Percentiles rank a stretch among this genome's conserved stretches.
phyloP scores from a whole-genome alignment of 1,140 invertebrate genomes.

The Eulimnadia texana region DNA sequence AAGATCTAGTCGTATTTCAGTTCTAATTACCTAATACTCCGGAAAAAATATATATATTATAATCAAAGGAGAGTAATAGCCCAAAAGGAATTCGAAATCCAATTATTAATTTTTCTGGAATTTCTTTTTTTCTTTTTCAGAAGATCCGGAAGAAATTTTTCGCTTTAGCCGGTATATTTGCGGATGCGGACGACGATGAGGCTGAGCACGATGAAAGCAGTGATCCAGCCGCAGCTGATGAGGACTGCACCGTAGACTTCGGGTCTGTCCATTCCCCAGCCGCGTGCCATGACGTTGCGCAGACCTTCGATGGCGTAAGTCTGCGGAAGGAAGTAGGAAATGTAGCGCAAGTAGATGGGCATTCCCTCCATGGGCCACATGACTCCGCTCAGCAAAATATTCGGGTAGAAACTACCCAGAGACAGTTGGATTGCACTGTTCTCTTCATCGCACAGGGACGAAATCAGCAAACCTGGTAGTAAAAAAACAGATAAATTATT shows the following conservation, averaged over 20 bases:
- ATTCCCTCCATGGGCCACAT: slow-evolving; percentile 92
- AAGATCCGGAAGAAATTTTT: slow-evolving; percentile 3
- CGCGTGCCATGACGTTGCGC: slow-evolving; percentile 72
- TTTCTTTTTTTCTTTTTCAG: too few species aligned
- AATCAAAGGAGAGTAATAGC: too few species aligned
- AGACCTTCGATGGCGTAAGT: slow-evolving; percentile 82
- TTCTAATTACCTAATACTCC: too few species aligned
- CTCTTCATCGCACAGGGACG: slow-evolving; percentile 73
- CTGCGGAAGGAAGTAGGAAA: slow-evolving; percentile 70
- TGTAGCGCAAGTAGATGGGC: slow-evolving; percentile 63
- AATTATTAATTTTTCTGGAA: too few species aligned
- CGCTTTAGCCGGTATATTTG: slow-evolving; percentile 18
- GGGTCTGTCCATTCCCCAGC: slow-evolving; percentile 64
- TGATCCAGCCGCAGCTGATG: slow-evolving; percentile 71
- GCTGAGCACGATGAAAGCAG: slow-evolving; percentile 67
- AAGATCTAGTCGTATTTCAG: too few species aligned
- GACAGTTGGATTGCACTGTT: slow-evolving; percentile 82
- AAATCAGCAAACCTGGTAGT: slow-evolving; percentile 64
- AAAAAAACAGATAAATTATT: too few species aligned
- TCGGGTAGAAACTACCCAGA: slow-evolving; percentile 82
- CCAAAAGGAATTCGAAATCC: too few species aligned
- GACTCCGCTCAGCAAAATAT: slow-evolving; percentile 76
- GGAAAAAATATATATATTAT: too few species aligned
- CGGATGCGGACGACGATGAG: slow-evolving; percentile 41
- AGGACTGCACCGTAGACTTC: slow-evolving; percentile 80